Percentiles rank a stretch among this genome's conserved stretches.
Conservation (phyloP, 2,888 invertebrate genomes). For the Tigriopus californicus region DNA sequence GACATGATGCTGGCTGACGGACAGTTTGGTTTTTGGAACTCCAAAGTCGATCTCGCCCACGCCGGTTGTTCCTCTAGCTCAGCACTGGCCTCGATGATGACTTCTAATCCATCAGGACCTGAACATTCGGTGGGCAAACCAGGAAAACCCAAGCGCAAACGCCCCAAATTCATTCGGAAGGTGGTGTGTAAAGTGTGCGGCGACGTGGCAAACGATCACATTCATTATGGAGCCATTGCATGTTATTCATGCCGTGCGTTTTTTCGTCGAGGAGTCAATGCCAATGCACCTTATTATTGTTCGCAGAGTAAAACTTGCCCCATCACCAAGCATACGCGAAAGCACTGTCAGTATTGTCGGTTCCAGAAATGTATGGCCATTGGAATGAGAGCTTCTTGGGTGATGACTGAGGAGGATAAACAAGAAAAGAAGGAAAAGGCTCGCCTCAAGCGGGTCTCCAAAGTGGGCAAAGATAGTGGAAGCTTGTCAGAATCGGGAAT, state of each 20-base stretch:
- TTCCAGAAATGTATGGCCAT: conserved; percentile 1
- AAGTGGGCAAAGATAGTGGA: no score
- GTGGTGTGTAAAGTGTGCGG: conserved; percentile 8
- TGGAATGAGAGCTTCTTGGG: conserved; percentile 8
- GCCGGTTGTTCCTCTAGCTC: no score
- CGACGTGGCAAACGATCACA: conserved; percentile 12
- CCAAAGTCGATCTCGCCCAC: no score
- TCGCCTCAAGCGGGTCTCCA: not conserved
- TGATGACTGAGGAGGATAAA: conserved; percentile 13
- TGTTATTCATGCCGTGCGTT: conserved; percentile 12
- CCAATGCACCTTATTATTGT: conserved; percentile 2
- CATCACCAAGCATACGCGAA: conserved; percentile 2
- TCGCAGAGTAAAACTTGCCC: not conserved
- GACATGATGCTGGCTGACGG: no score
- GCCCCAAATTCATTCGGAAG: conserved; percentile 11
- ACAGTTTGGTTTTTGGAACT: no score
- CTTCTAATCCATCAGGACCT: no score
- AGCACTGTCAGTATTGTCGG: conserved; percentile 9
- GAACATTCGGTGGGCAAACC: no score
- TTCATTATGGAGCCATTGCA: conserved; percentile 13
- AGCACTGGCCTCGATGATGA: no score
- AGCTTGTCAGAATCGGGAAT: no score
- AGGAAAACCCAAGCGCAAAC: not conserved
- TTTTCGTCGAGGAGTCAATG: conserved; percentile 5
- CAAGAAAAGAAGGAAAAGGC: conserved; percentile 10